Evolutionary conservation across 2,797 vertebrate species (phyloP).

Genomic region (Leptodactylus fallax): DNA sequence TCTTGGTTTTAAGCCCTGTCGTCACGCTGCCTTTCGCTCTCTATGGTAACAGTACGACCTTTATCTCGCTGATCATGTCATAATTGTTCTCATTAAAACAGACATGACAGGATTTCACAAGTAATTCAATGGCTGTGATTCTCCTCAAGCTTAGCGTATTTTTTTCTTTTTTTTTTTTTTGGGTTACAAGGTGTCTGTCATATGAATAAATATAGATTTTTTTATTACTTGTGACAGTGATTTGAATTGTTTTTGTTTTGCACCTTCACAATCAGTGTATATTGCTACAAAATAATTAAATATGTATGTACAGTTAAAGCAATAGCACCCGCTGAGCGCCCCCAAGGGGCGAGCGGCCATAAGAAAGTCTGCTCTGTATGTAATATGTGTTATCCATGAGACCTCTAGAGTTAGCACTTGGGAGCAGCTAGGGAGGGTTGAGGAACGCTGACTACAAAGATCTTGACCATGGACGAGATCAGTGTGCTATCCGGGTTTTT

Average conservation of each 20-base stretch:
- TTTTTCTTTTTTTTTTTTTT: background rate
- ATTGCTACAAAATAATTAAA: too few species aligned
- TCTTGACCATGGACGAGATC: too few species aligned
- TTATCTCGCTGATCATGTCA: constrained; percentile 72
- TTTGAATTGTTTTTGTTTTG: background rate
- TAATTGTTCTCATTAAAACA: constrained; percentile 74
- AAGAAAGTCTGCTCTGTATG: too few species aligned
- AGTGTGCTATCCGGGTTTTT: too few species aligned
- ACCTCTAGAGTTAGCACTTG: too few species aligned
- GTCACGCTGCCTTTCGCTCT: constrained; percentile 67
- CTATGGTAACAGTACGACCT: constrained; percentile 73
- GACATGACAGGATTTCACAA: constrained; percentile 64
- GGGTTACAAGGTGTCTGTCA: constrained; percentile 17
- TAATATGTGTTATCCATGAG: too few species aligned
- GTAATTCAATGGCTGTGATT: constrained; percentile 42
- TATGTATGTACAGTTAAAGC: background rate
- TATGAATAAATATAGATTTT: background rate
- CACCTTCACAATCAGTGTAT: background rate
- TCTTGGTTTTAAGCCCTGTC: constrained; percentile 66
- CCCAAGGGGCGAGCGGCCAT: too few species aligned
- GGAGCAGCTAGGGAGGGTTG: too few species aligned
- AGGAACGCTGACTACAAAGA: too few species aligned
- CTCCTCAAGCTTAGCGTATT: constrained; percentile 10
- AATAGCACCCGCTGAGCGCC: background rate
- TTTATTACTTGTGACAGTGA: constrained; percentile 1